Conservation (phyloP, 2,888 invertebrate species). For the Lasioglossum vierecki region DNA sequence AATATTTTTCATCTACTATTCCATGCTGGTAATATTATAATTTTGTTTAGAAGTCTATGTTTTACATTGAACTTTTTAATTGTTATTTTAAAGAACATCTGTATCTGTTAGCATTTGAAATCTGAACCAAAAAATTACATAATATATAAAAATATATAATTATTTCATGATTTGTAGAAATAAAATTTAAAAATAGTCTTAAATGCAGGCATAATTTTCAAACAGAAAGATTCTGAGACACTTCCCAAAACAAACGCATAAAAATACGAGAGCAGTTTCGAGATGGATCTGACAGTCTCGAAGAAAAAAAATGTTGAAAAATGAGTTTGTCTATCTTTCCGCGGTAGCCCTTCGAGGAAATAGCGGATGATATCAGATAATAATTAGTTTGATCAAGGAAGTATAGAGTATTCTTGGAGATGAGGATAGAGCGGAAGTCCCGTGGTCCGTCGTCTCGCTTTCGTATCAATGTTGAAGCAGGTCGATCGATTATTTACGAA, state of each 20-base stretch:
- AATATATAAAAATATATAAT: too few species aligned
- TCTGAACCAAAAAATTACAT: too few species aligned
- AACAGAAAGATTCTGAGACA: not conserved
- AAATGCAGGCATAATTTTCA: not conserved
- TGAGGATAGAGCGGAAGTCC: not conserved
- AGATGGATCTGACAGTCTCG: not conserved
- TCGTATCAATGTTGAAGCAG: slow-evolving; percentile 21
- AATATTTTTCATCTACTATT: not conserved
- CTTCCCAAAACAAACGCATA: not conserved
- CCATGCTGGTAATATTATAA: not conserved
- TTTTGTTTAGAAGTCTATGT: not conserved
- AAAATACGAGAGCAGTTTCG: too few species aligned
- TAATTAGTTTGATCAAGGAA: not conserved
- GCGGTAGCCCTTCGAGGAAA: not conserved
- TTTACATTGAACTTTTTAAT: not conserved
- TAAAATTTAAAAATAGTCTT: too few species aligned
- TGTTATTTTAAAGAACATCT: too few species aligned
- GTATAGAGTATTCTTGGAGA: not conserved
- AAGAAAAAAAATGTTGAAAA: not conserved
- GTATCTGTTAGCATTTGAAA: too few species aligned
- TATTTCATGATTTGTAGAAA: too few species aligned
- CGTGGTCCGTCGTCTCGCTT: not conserved
- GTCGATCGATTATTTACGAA: slow-evolving; percentile 49
- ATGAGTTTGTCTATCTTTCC: not conserved
- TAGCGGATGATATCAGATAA: not conserved